Evolutionary conservation across 2,888 invertebrate genomes (phyloP).

Genomic region (Philaethria dido): DNA sequence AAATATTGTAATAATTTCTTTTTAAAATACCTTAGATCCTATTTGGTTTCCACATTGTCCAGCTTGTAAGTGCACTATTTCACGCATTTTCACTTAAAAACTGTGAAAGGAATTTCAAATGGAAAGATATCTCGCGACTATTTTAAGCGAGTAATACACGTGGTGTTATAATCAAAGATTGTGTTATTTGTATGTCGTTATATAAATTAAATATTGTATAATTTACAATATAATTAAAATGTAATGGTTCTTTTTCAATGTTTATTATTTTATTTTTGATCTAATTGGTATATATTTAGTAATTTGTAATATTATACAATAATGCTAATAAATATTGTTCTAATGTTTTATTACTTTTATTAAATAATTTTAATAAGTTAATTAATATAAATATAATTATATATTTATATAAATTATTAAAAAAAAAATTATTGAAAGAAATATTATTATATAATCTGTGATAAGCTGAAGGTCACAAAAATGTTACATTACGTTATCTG

Average conservation of each 20-base stretch:
- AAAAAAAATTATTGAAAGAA: neutral
- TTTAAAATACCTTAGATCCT: conserved; percentile 90
- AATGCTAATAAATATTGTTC: neutral
- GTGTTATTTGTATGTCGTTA: conserved; percentile 5
- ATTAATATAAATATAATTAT: neutral
- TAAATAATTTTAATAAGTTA: neutral
- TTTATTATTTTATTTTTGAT: neutral
- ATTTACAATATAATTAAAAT: neutral
- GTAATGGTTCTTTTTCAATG: neutral
- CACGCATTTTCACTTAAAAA: conserved; percentile 87
- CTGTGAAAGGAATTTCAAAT: conserved; percentile 50
- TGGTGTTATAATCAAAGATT: conserved; percentile 38
- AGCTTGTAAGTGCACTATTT: conserved; percentile 95
- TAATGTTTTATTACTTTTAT: neutral
- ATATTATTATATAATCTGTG: neutral
- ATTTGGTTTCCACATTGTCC: conserved; percentile 97
- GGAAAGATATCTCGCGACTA: conserved; percentile 49
- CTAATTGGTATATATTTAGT: neutral
- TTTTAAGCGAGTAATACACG: conserved; percentile 52
- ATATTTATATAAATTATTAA: neutral
- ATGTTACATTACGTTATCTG: conserved; percentile 26
- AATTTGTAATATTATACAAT: neutral
- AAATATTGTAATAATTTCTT: conserved; percentile 25
- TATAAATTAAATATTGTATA: neutral
- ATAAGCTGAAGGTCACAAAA: conserved; percentile 23